Evolutionary conservation across 2,113 vertebrate species (phyloP).

Genomic region (Hydrochoerus hydrochaeris): DNA sequence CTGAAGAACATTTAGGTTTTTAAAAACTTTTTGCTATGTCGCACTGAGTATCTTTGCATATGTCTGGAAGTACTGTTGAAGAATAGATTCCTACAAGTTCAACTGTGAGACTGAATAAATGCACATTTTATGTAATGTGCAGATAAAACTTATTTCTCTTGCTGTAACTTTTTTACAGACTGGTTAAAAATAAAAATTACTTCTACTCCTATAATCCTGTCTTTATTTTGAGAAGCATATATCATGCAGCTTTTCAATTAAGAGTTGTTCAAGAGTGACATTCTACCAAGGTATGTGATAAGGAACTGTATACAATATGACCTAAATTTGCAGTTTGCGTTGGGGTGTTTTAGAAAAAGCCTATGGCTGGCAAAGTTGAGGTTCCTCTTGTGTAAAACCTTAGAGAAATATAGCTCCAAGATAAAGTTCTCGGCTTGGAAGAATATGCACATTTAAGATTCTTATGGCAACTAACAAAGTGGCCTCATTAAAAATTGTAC

Average conservation of each 20-base stretch:
- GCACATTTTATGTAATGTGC: constrained; percentile 52
- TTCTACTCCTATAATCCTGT: constrained; percentile 53
- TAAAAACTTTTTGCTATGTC: background rate
- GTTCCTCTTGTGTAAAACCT: background rate
- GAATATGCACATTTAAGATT: constrained; percentile 45
- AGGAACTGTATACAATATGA: background rate
- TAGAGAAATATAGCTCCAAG: constrained; percentile 41
- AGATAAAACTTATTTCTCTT: constrained; percentile 54
- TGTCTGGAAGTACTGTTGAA: constrained; percentile 45
- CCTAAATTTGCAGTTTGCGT: constrained; percentile 24
- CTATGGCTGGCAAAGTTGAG: constrained; percentile 14
- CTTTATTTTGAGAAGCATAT: constrained; percentile 54
- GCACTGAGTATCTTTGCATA: constrained; percentile 43
- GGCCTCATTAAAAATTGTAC: background rate
- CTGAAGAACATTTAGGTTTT: constrained; percentile 18
- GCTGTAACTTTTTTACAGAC: constrained; percentile 55
- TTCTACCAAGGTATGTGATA: constrained; percentile 1
- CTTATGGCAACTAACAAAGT: background rate
- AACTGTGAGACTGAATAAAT: constrained; percentile 44
- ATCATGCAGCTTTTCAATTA: constrained; percentile 55
- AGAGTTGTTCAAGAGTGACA: constrained; percentile 24
- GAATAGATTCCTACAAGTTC: constrained; percentile 41
- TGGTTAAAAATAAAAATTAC: constrained; percentile 58
- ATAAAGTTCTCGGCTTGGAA: constrained; percentile 33
- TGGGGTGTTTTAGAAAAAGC: constrained; percentile 52